Conservation (phyloP, 2,113 vertebrate genomes). For the Chaetura pelagica region DNA sequence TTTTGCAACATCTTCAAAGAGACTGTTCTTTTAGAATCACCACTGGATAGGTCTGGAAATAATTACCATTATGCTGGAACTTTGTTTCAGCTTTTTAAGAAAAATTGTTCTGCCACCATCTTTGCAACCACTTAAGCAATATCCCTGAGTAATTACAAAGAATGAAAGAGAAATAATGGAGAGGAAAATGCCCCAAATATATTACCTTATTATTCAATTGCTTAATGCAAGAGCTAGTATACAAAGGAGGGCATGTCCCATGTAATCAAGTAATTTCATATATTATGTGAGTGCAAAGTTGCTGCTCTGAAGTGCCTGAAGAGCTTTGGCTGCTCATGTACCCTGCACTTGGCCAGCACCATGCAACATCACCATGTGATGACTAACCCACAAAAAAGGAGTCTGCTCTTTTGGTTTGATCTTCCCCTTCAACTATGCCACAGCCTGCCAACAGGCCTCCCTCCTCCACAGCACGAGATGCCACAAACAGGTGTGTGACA, state of each 20-base stretch:
- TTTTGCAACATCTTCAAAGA: conserved; percentile 43
- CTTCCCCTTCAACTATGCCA: not conserved
- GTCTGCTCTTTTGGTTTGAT: not conserved
- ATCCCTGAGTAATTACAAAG: not conserved
- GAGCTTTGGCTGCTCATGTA: not conserved
- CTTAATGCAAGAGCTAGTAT: not conserved
- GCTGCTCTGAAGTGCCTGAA: not conserved
- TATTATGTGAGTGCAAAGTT: not conserved
- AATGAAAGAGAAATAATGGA: not conserved
- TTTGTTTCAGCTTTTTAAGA: not conserved
- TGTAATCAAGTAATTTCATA: not conserved
- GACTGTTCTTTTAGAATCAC: not conserved
- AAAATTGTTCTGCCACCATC: not conserved
- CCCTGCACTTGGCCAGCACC: not conserved
- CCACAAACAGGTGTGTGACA: fast-evolving
- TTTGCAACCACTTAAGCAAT: not conserved
- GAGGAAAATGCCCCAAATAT: not conserved
- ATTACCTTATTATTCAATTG: not conserved
- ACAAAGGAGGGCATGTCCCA: not conserved
- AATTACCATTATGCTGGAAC: not conserved
- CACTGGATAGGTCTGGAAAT: conserved; percentile 6
- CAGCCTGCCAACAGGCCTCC: not conserved
- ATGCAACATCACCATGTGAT: not conserved
- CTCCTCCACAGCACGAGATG: not conserved
- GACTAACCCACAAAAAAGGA: not conserved